phyloP scores from a whole-genome alignment of 2,888 invertebrate species.

The Itoplectis maculator region DNA sequence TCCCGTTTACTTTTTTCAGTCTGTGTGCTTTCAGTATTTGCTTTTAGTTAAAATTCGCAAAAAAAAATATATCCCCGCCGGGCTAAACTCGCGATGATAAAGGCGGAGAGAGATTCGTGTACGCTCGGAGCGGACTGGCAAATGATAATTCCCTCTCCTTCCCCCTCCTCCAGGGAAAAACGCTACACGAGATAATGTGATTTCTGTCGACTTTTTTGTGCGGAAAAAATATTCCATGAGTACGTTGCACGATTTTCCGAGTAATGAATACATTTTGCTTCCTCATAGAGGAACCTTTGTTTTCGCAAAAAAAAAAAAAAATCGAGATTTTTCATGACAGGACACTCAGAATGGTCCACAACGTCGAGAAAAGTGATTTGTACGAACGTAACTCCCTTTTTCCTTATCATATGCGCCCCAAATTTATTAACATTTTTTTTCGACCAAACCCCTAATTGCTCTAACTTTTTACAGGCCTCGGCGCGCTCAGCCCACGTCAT shows the following conservation, averaged over 20 bases:
- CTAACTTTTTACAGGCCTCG: neutral
- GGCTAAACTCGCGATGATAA: constrained; percentile 25
- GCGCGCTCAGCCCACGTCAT: too few relatives aligned
- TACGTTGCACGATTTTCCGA: neutral
- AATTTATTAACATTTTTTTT: too few relatives aligned
- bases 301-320: too few relatives aligned
- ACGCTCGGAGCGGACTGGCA: neutral
- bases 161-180: neutral
- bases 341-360: too few relatives aligned
- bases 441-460: neutral
- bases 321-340: too few relatives aligned
- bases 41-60: constrained; percentile 25
- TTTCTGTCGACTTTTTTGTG: neutral
- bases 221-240: neutral
- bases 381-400: too few relatives aligned
- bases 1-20: neutral
- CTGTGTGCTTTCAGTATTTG: neutral
- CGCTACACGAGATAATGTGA: neutral
- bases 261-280: neutral
- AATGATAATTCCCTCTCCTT: constrained; percentile 35
- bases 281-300: too few relatives aligned
- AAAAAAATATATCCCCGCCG: neutral
- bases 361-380: neutral
- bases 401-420: too few relatives aligned
- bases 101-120: constrained; percentile 1